Evolutionary conservation across 2,113 vertebrate species (phyloP), one percentile per base, ranked within the genome.

Genomic region (Leuciscus idus): DNA sequence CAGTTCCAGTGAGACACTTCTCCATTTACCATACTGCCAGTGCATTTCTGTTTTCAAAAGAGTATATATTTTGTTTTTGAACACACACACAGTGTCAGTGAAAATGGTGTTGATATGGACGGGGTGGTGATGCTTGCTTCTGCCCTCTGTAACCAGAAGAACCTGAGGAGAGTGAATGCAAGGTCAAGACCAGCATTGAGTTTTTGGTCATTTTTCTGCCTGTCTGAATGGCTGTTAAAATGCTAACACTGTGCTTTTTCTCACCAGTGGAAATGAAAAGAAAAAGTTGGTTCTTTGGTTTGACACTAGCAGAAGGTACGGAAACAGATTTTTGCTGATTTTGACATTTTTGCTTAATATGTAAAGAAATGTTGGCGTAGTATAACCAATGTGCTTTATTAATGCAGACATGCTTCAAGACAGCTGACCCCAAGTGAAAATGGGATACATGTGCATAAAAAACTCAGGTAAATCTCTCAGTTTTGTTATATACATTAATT

Each of bases 81-180:
- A 84, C 17, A 55, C 33, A 55, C 33, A 12, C 85, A 99, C 85
- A 99, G 97, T 85, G 88, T 95, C 89, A 94, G 95, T 59, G 68
- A 93, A 78, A 98, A 97, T 30, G 33, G 21, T 30, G 87, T 96
- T 61, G 94, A 92, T 82, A 88, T 95, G 93, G 89, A 90, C 0
- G 93, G 94, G 0, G 90, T 95, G 64, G 89, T 94, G 57, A 64
- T 84, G 82, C 91, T 98, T 90, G 91, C 92, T 39, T 81, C 13
- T 13, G 92, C 90, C 85, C 90, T 98, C 73, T 89, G 90, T 59
- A 39, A 87, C 0, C 12, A 89, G 78, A 59, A 72, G 72, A 90
- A 85, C 86, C 46, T 96, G 57, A 88, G 86, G 52, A 91, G 93
- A 64, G 26, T 97, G 86, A 88, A 92, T 21, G 80, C 96, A 89